Evolutionary conservation across 2,888 invertebrate genomes (phyloP).

Genomic region (Drosophila parthenogenetica): DNA sequence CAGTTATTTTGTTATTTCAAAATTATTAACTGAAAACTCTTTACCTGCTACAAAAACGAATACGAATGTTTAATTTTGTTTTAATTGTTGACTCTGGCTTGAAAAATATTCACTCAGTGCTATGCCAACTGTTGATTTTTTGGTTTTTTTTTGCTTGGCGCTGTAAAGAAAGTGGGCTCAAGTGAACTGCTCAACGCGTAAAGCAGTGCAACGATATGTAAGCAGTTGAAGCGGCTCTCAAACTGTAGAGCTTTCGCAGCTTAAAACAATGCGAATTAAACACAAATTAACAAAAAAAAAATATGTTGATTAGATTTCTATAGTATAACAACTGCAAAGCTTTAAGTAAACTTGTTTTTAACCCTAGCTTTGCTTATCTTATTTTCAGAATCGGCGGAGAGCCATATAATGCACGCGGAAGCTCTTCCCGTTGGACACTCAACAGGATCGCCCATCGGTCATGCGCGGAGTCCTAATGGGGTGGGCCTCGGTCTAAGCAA

Average conservation of each 20-base stretch:
- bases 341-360: too few species aligned
- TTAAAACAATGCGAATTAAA: neutral
- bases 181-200: conserved; percentile 3
- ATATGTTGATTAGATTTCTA: too few species aligned
- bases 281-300: neutral
- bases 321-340: too few species aligned
- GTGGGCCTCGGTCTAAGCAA: conserved; percentile 76
- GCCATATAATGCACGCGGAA: conserved; percentile 79
- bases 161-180: conserved; percentile 12
- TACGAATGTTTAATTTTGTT: neutral
- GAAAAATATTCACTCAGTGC: conserved; percentile 24
- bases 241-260: conserved; percentile 18
- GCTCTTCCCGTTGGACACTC: conserved; percentile 65
- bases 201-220: neutral
- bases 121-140: conserved; percentile 29
- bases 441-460: conserved; percentile 75
- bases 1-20: conserved; percentile 26
- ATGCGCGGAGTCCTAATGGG: conserved; percentile 76
- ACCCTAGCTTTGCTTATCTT: too few species aligned
- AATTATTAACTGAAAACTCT: conserved; percentile 28
- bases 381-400: conserved; percentile 75
- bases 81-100: conserved; percentile 15
- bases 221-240: neutral
- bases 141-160: neutral
- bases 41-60: neutral